phyloP scores from a whole-genome alignment of 2,888 invertebrate species.

The Thumatha senex region DNA sequence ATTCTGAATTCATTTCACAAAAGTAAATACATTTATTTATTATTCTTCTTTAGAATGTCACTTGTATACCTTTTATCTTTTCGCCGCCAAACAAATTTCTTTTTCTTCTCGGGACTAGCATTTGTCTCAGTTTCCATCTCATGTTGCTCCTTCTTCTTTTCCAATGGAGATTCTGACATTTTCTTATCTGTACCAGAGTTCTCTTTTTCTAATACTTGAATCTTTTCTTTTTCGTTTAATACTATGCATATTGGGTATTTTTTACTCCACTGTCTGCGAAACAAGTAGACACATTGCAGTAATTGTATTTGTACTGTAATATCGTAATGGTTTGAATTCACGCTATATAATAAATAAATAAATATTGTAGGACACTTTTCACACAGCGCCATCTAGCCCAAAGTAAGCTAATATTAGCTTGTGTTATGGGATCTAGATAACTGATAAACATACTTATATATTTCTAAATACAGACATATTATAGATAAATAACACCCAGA shows the following conservation, averaged over 20 bases:
- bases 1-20: too few relatives aligned
- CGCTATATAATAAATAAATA: too few relatives aligned
- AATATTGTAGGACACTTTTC: too few relatives aligned
- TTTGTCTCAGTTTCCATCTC: constrained; percentile 78
- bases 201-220: constrained; percentile 75
- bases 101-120: constrained; percentile 73
- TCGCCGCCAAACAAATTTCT: constrained; percentile 74
- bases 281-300: not conserved
- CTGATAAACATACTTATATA: too few relatives aligned
- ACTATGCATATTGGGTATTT: constrained; percentile 95
- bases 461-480: too few relatives aligned
- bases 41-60: too few relatives aligned
- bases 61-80: constrained; percentile 65
- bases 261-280: constrained; percentile 91
- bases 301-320: not conserved
- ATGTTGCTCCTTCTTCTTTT: constrained; percentile 59
- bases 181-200: constrained; percentile 57
- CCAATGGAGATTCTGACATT: constrained; percentile 48
- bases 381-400: too few relatives aligned
- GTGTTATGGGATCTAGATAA: too few relatives aligned
- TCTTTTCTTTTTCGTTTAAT: constrained; percentile 78
- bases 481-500: too few relatives aligned
- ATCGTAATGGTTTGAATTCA: too few relatives aligned
- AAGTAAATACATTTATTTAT: too few relatives aligned
- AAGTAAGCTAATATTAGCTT: too few relatives aligned